phyloP scores from a whole-genome alignment of 2,113 vertebrate genomes.

The Lucifuga dentata region DNA sequence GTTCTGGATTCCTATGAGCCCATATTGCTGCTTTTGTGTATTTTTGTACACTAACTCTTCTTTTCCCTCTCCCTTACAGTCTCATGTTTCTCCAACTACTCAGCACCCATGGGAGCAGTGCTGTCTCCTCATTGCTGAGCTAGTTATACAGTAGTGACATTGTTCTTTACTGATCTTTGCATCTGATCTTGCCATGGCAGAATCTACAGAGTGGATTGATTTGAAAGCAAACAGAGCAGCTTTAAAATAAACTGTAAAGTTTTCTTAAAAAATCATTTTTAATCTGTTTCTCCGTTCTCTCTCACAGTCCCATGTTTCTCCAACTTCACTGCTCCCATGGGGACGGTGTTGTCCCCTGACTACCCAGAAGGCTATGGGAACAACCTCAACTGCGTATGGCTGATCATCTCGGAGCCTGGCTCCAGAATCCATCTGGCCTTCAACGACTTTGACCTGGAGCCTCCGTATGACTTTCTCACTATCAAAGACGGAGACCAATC shows the following conservation, averaged over 20 bases:
- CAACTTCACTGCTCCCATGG: constrained; percentile 96
- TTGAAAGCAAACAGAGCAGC: constrained; percentile 24
- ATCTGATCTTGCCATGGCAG: constrained; percentile 29
- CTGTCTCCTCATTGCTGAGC: constrained; percentile 63
- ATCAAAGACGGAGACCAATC: constrained; percentile 94
- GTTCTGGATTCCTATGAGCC: constrained; percentile 15
- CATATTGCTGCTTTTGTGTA: constrained; percentile 25
- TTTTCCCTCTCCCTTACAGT: constrained; percentile 24
- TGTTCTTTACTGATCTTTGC: constrained; percentile 44
- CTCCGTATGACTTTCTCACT: constrained; percentile 96
- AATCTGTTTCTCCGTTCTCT: constrained; percentile 32
- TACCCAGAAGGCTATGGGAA: constrained; percentile 98
- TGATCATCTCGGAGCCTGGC: constrained; percentile 93
- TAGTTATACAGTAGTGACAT: constrained; percentile 58
- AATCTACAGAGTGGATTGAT: constrained; percentile 31
- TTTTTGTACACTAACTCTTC: constrained; percentile 25
- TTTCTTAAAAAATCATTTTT: constrained; percentile 27
- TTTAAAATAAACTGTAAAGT: constrained; percentile 37
- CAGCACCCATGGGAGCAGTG: constrained; percentile 52
- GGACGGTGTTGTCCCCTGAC: constrained; percentile 96
- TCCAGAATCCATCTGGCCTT: constrained; percentile 96
- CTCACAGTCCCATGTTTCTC: constrained; percentile 95
- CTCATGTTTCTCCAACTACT: constrained; percentile 57
- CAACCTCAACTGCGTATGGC: constrained; percentile 98
- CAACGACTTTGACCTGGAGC: constrained; percentile 97